A percentile compares a stretch with the other conserved stretches of the same genome.
Evolutionary conservation across 1,140 invertebrate genomes (phyloP).

Genomic region (Tribolium castaneum): DNA sequence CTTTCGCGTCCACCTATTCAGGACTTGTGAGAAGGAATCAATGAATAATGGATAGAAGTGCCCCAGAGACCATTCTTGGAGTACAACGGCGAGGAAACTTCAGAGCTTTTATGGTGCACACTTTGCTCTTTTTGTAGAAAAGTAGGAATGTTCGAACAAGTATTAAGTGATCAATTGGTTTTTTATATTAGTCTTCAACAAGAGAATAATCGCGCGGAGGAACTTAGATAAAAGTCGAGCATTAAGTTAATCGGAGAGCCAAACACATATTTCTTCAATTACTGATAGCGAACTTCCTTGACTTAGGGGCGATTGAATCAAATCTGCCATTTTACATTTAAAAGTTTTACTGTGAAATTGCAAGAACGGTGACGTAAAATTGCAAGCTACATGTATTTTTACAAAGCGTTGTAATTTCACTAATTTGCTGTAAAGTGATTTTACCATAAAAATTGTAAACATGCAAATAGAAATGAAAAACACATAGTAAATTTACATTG

Average conservation of each 20-base stretch:
- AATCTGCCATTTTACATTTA: too few species aligned
- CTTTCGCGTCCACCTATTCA: slow-evolving; percentile 40
- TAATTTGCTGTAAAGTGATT: too few species aligned
- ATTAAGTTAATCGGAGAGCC: neutral
- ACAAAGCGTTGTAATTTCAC: too few species aligned
- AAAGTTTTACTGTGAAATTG: too few species aligned
- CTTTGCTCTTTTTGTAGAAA: slow-evolving; percentile 41
- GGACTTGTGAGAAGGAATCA: slow-evolving; percentile 45
- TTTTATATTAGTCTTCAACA: slow-evolving; percentile 18
- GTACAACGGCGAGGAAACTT: slow-evolving; percentile 49
- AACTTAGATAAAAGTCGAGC: neutral
- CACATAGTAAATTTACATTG: too few species aligned
- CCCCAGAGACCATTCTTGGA: slow-evolving; percentile 49
- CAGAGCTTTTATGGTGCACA: slow-evolving; percentile 48
- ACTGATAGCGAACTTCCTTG: neutral
- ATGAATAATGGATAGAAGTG: slow-evolving; percentile 53
- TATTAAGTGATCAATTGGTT: slow-evolving; percentile 43
- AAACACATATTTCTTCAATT: slow-evolving; percentile 4
- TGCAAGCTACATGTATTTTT: too few species aligned
- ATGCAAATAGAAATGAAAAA: too few species aligned
- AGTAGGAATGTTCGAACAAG: slow-evolving; percentile 41
- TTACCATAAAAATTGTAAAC: too few species aligned
- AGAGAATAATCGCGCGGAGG: slow-evolving; percentile 14
- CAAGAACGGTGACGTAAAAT: too few species aligned
- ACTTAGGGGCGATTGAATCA: neutral